Percentiles rank a stretch among this genome's conserved stretches.
phyloP scores from a whole-genome alignment of 2,113 vertebrate genomes.

The Pangasianodon hypophthalmus region DNA sequence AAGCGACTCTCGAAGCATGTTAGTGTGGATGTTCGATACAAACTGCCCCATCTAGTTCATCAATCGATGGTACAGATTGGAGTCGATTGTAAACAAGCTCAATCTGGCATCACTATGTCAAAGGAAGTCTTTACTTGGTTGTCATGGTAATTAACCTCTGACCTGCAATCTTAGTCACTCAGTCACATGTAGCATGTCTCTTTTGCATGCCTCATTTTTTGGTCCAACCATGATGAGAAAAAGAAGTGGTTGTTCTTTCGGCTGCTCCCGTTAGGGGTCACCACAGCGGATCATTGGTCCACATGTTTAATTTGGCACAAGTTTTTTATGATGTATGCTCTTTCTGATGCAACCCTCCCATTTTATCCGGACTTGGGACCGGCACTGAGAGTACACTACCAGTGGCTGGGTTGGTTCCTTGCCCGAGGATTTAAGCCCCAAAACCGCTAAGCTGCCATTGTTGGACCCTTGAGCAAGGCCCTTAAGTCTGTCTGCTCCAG shows the following conservation, averaged over 20 bases:
- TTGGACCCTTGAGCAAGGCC: too few relatives aligned
- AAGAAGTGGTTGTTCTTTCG: not conserved
- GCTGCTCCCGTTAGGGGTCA: too few relatives aligned
- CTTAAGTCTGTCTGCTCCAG: too few relatives aligned
- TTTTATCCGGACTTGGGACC: too few relatives aligned
- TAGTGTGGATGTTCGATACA: constrained; percentile 3
- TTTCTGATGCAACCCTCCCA: too few relatives aligned
- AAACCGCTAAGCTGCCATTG: too few relatives aligned
- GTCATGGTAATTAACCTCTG: not conserved
- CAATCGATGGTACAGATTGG: not conserved
- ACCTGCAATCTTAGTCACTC: not conserved
- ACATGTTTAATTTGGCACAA: too few relatives aligned
- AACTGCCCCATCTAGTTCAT: not conserved
- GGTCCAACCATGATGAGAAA: not conserved
- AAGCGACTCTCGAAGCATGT: not conserved
- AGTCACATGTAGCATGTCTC: not conserved
- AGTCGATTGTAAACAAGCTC: constrained; percentile 1
- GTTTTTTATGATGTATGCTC: too few relatives aligned
- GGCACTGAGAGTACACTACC: too few relatives aligned
- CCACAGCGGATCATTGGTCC: too few relatives aligned
- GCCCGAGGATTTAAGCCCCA: too few relatives aligned
- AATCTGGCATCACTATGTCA: not conserved
- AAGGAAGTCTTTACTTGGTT: not conserved
- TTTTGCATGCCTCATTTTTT: not conserved
- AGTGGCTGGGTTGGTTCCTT: too few relatives aligned